Evolutionary conservation across 2,888 invertebrate genomes (phyloP).

Genomic region (Parnassius apollo): DNA sequence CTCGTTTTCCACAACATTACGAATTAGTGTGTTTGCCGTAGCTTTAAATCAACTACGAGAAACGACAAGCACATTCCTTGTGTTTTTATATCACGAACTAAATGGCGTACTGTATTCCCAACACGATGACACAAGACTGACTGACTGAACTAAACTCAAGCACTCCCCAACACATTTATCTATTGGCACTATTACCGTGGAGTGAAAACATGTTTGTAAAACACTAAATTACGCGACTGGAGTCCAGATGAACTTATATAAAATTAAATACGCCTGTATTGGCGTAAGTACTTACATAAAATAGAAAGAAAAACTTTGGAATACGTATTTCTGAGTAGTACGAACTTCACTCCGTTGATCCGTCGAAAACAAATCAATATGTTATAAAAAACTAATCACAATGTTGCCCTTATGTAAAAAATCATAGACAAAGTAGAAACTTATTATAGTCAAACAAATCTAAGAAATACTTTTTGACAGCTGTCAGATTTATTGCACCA

Average conservation of each 20-base stretch:
- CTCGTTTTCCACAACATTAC: conserved; percentile 60
- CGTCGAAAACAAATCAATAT: conserved; percentile 40
- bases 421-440: background rate
- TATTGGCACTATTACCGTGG: conserved; percentile 39
- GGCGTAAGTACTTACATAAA: conserved; percentile 66
- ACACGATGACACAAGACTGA: conserved; percentile 68
- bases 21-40: conserved; percentile 48
- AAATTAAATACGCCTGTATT: conserved; percentile 50
- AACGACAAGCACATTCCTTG: conserved; percentile 61
- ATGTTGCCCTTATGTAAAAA: conserved; percentile 35
- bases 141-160: conserved; percentile 52
- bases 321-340: conserved; percentile 57
- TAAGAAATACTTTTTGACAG: no score
- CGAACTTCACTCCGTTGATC: conserved; percentile 61
- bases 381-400: conserved; percentile 24
- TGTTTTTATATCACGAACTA: conserved; percentile 57
- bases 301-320: conserved; percentile 64
- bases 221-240: conserved; percentile 36
- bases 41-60: conserved; percentile 45
- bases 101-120: conserved; percentile 71
- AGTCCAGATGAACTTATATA: conserved; percentile 45
- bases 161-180: conserved; percentile 44
- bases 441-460: no score
- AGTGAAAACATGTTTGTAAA: conserved; percentile 36
- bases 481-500: no score